Percentiles rank a stretch among this genome's conserved stretches.
These are phyloP conservation scores for Phyllotreta striolata DNA, from an alignment of 2,888 invertebrate species.

Conservation along the genomic window DNA sequence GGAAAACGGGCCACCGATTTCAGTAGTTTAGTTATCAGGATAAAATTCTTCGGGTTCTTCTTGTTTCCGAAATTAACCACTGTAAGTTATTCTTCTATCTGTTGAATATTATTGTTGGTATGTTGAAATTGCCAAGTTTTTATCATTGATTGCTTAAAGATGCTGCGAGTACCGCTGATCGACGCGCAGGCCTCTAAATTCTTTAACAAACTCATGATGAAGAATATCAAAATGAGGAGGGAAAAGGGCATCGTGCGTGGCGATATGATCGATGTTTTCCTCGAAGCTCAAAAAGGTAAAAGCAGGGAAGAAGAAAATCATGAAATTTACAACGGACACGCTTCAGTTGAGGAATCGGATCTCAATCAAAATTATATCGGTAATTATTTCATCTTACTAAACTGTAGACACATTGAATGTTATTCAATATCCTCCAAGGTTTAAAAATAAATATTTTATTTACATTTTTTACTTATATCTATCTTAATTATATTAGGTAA, in stretches of 20 bases:
- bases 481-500: slow-evolving; percentile 6
- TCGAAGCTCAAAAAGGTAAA: slow-evolving; percentile 60
- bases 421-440: no score
- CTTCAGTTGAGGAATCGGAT: slow-evolving; percentile 46
- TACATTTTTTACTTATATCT: no score
- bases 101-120: no score
- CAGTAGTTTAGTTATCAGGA: background rate
- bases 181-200: slow-evolving; percentile 34
- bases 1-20: slow-evolving; percentile 62
- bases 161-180: slow-evolving; percentile 23
- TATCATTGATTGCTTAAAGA: slow-evolving; percentile 13
- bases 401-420: no score
- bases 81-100: slow-evolving; percentile 15
- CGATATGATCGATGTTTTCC: slow-evolving; percentile 65
- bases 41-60: slow-evolving; percentile 14
- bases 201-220: slow-evolving; percentile 43
- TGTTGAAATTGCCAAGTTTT: no score
- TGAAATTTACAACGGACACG: slow-evolving; percentile 51
- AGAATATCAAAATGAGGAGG: slow-evolving; percentile 44
- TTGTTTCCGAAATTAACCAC: slow-evolving; percentile 27
- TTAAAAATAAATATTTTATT: no score
- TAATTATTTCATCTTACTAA: background rate
- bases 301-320: slow-evolving; percentile 38
- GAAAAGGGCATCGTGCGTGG: slow-evolving; percentile 45
- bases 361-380: slow-evolving; percentile 55